Percentiles rank a stretch among this genome's conserved stretches.
These are phyloP conservation scores for Alfaro cultratus DNA, from an alignment of 2,797 vertebrate species.

Conservation along the genomic window DNA sequence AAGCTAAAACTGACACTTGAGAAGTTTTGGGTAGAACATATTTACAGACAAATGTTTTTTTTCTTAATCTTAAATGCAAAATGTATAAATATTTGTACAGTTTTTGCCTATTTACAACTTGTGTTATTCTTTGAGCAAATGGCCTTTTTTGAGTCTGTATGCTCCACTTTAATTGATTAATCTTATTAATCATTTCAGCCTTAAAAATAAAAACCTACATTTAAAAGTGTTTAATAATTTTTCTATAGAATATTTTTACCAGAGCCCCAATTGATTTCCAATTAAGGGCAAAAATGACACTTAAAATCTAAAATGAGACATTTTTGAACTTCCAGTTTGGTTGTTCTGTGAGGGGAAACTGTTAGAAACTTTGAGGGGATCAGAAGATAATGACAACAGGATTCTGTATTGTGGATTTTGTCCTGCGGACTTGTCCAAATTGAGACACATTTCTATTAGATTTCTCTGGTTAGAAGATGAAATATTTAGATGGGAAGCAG, in stretches of 20 bases:
- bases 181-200: too few species aligned
- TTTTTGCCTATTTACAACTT: too few species aligned
- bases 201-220: not conserved
- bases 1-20: too few species aligned
- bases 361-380: not conserved
- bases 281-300: not conserved
- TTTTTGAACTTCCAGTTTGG: not conserved
- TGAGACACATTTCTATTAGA: not conserved
- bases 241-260: not conserved
- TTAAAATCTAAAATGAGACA: not conserved
- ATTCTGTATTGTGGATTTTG: not conserved
- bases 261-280: accelerated
- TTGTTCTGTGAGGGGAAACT: not conserved
- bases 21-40: too few species aligned
- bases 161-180: too few species aligned
- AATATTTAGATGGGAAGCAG: not conserved
- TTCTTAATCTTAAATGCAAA: too few species aligned
- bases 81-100: too few species aligned
- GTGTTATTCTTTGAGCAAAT: too few species aligned
- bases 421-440: not conserved
- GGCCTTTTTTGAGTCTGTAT: too few species aligned
- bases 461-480: not conserved
- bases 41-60: too few species aligned
- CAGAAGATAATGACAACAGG: not conserved
- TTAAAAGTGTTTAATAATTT: not conserved